Base-by-base conservation (phyloP, 2,888 invertebrate genomes). In the Drosophila birchii region DNA sequence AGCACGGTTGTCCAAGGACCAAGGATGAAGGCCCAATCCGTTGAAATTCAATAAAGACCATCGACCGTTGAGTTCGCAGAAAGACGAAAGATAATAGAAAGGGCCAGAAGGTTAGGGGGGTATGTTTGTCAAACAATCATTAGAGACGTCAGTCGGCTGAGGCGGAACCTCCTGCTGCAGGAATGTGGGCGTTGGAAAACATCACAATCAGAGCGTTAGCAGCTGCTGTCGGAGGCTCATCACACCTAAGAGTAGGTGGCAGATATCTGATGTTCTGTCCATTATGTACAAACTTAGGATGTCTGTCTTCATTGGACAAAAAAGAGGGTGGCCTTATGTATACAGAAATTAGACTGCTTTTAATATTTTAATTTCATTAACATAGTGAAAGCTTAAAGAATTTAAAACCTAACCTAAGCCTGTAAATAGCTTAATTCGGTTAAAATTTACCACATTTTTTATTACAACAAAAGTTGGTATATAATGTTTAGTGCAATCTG, bases 91-190 rank as follows among this genome's bases (percentile, higher is more conserved):
- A 36, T 49, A 18, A 32, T 23, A 45, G n/a, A n/a, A 59, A 38
- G 60, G 38, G 59, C 59, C 45, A 44, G 56, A 34, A 11, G 43
- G 59, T 67, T 67, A 59, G 64, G 64, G 64, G 56, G 62, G 62
- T 78, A 76, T 87, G 85, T 85, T 83, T 85, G 83, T 75, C 83
- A 83, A 87, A 85, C 83, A 87, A 83, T 87, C 87, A 87, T 83
- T 83, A 83, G 86, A 82, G 82, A 76, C 79, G 86, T 78, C 79
- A 86, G 64, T 63, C 66, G 55, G 34, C 58, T 62, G 59, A 72
- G 63, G 47, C 23, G 23, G 23, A 23, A 23, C 2, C 23, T 60
- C 45, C 39, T 43, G 26, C 54, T 47, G 34, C 51, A 59, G 47
- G 18, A 77, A 57, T 41, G 61, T 55, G 14, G 62, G 63, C 56